phyloP scores from a whole-genome alignment of 2,113 vertebrate genomes.

The Empidonax traillii region DNA sequence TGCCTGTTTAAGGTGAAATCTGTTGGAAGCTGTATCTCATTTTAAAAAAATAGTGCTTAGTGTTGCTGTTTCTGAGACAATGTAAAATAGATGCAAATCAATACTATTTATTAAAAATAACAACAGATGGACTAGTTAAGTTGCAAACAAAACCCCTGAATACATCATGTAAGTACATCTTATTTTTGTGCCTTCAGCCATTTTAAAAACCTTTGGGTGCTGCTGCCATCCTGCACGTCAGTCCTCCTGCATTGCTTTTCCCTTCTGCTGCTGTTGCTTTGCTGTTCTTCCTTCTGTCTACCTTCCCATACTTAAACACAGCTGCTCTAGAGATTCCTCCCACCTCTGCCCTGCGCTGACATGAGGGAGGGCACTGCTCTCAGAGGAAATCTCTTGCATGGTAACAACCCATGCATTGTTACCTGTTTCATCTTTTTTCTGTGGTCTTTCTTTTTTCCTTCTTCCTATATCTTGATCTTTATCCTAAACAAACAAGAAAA shows the following conservation, averaged over 20 bases:
- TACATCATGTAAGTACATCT: rapidly evolving
- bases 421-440: rapidly evolving
- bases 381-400: not conserved
- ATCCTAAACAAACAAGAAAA: not conserved
- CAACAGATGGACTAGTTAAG: not conserved
- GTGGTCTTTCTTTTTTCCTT: not conserved
- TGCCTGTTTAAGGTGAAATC: not conserved
- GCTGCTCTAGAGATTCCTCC: not conserved
- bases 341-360: not conserved
- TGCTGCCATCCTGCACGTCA: not conserved
- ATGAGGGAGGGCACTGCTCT: not conserved
- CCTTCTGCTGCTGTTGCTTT: not conserved
- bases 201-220: not conserved
- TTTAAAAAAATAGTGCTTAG: not conserved
- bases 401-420: not conserved
- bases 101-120: not conserved
- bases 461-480: not conserved
- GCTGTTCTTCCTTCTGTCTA: not conserved
- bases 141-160: not conserved
- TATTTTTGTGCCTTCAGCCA: not conserved
- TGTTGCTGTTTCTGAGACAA: not conserved
- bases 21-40: not conserved
- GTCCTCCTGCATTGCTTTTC: not conserved
- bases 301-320: not conserved
- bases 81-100: not conserved